phyloP scores from a whole-genome alignment of 1,140 invertebrate genomes.

The Charaxes varanes region DNA sequence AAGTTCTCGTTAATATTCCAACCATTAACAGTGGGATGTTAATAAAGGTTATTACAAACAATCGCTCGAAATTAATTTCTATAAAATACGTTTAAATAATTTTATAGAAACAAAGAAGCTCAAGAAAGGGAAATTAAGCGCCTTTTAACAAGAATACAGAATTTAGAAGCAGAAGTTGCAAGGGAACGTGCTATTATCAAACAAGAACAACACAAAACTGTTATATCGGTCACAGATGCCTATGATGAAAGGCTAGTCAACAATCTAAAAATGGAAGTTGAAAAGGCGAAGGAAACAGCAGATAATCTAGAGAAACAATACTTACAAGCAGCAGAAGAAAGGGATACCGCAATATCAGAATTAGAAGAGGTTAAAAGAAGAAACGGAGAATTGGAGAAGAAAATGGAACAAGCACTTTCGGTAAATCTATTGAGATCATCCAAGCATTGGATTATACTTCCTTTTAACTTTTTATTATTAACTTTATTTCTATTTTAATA shows the following conservation, averaged over 20 bases:
- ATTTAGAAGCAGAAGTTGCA: constrained; percentile 85
- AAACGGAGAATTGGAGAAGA: constrained; percentile 84
- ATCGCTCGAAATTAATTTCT: too few relatives aligned
- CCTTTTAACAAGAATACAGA: constrained; percentile 83
- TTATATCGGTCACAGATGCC: constrained; percentile 70
- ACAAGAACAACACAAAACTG: constrained; percentile 78
- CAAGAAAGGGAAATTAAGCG: constrained; percentile 90
- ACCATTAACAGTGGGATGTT: too few relatives aligned
- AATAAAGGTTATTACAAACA: too few relatives aligned
- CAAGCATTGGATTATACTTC: too few relatives aligned
- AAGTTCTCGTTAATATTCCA: too few relatives aligned
- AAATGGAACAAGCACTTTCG: constrained; percentile 77
- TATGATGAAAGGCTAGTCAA: constrained; percentile 77
- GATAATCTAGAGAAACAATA: constrained; percentile 88
- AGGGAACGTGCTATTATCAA: constrained; percentile 76
- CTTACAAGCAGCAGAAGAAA: constrained; percentile 81
- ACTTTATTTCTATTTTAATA: too few relatives aligned
- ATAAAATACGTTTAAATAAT: too few relatives aligned
- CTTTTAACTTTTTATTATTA: constrained; percentile 4
- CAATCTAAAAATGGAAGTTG: constrained; percentile 83
- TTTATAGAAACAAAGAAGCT: constrained; percentile 84
- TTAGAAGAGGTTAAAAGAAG: constrained; percentile 86
- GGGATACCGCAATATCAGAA: constrained; percentile 84
- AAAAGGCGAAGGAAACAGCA: constrained; percentile 83
- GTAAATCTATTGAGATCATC: too few relatives aligned